phyloP scores from a whole-genome alignment of 2,797 vertebrate species.

The Podarcis lilfordi region DNA sequence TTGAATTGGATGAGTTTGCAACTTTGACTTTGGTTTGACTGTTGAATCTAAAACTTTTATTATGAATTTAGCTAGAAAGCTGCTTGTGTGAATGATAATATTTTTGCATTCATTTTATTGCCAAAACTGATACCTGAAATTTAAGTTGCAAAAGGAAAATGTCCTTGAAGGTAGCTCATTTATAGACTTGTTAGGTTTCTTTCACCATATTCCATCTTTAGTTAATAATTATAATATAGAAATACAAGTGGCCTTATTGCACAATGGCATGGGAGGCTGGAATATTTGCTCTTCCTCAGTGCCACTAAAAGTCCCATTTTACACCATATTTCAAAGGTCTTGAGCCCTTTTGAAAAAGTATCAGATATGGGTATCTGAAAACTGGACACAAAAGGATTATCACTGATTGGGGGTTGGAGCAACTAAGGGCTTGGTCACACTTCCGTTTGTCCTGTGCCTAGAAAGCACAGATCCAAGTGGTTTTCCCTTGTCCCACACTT shows the following conservation, averaged over 20 bases:
- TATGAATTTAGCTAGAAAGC: background rate
- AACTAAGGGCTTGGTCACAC: too few relatives aligned
- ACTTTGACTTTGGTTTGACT: background rate
- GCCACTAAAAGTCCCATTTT: background rate
- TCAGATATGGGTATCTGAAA: background rate
- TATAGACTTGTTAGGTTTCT: background rate
- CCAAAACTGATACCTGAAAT: background rate
- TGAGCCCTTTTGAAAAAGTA: too few relatives aligned
- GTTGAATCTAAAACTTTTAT: background rate
- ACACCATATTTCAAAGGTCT: background rate
- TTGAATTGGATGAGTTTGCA: background rate
- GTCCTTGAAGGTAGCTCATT: background rate
- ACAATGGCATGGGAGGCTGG: background rate
- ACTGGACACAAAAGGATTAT: background rate
- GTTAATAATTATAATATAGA: background rate
- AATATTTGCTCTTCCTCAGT: background rate
- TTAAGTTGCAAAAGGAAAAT: background rate
- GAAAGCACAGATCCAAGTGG: too few relatives aligned
- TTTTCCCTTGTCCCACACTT: too few relatives aligned
- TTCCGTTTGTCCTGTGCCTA: too few relatives aligned
- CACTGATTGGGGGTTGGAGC: too few relatives aligned
- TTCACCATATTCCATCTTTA: background rate
- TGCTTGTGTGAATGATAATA: background rate
- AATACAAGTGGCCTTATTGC: background rate
- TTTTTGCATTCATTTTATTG: background rate